Evolutionary conservation across 1,140 invertebrate genomes (phyloP).

Genomic region (Drosophila pseudoobscura): DNA sequence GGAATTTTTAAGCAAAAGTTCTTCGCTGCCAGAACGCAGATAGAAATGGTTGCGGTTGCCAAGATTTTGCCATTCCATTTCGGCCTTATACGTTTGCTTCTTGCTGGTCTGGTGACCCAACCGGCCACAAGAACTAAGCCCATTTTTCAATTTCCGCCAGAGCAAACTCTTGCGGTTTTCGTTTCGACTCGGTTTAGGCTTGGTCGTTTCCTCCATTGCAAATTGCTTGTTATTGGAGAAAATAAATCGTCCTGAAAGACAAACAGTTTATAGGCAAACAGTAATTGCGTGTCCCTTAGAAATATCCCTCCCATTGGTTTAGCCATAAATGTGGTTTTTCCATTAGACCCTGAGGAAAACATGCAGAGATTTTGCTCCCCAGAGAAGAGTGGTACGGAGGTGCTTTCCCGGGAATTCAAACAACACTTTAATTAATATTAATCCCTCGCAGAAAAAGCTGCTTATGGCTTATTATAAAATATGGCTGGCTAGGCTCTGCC

Average conservation of each 20-base stretch:
- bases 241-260: constrained; percentile 45
- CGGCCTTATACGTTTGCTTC: constrained; percentile 35
- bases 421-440: constrained; percentile 77
- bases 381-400: background rate
- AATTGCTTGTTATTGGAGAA: constrained; percentile 33
- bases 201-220: constrained; percentile 6
- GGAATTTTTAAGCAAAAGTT: constrained; percentile 53
- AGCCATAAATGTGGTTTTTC: background rate
- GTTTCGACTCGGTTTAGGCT: constrained; percentile 4
- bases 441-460: constrained; percentile 38
- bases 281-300: background rate
- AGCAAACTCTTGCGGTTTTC: constrained; percentile 59
- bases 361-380: no score
- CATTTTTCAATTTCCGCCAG: constrained; percentile 77
- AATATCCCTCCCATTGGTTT: constrained; percentile 14
- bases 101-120: constrained; percentile 12
- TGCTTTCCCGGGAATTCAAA: constrained; percentile 48
- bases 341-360: no score
- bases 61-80: constrained; percentile 36
- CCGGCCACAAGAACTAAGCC: constrained; percentile 42
- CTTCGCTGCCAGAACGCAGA: background rate
- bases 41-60: constrained; percentile 48
- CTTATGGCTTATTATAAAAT: constrained; percentile 36
- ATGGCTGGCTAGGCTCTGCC: background rate
- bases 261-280: constrained; percentile 8